Evolutionary conservation across 2,113 vertebrate species (phyloP).

Genomic region (Anolis carolinensis): DNA sequence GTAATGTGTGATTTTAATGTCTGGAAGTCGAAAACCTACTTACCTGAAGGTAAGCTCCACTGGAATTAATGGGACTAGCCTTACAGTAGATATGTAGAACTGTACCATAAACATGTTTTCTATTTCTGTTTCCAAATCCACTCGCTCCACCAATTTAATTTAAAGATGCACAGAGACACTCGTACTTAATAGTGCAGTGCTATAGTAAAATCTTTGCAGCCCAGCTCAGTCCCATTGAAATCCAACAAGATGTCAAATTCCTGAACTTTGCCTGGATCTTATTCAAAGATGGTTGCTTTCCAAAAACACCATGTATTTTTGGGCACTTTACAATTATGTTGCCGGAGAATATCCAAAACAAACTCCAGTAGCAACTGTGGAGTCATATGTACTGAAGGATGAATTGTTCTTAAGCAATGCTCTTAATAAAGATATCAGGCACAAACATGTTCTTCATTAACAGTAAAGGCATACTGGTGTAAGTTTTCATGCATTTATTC

Average conservation of each 20-base stretch:
- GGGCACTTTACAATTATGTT: neutral
- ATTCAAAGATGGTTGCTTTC: neutral
- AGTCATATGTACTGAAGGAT: conserved; percentile 7
- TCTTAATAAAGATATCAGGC: conserved; percentile 8
- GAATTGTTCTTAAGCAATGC: conserved; percentile 31
- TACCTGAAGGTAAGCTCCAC: neutral
- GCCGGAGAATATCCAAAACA: neutral
- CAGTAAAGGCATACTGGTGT: neutral
- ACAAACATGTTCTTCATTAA: conserved; percentile 18
- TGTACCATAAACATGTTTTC: neutral
- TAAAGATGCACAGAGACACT: neutral
- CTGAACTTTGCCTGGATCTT: neutral
- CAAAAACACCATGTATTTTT: conserved; percentile 9
- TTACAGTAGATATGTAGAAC: neutral
- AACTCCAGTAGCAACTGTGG: neutral
- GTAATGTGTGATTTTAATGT: no score
- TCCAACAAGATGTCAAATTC: neutral
- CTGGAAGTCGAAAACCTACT: no score
- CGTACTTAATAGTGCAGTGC: neutral
- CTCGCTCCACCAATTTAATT: neutral
- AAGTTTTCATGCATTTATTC: conserved; percentile 11
- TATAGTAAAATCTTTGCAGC: neutral
- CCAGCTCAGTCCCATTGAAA: neutral
- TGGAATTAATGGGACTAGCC: neutral
- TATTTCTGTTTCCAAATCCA: neutral